Evolutionary conservation across 2,888 invertebrate genomes (phyloP), one percentile per base, ranked within the genome.

Genomic region (Caenorhabditis auriculariae): DNA sequence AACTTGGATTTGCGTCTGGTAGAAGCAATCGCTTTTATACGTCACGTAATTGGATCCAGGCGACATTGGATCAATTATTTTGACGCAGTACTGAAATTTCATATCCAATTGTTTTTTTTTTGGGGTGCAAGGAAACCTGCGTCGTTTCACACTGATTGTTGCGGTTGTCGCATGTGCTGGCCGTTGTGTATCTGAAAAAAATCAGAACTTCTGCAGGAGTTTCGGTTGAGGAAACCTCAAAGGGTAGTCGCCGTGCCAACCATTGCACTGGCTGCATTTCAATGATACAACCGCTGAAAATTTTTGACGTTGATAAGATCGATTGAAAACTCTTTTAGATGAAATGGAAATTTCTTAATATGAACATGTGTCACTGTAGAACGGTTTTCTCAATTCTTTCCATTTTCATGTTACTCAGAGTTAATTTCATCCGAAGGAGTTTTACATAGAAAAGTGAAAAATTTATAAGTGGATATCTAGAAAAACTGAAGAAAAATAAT

Each of bases 21-120:
- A 72, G 55, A 65, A 72, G 39, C 72, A 72, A 45, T 72, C 72
- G 27, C 65, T 63, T 47, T 72, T 72, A 44, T 54, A 72, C 0
- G 72, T 72, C 0, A 62, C 67, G 27, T 69, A 72, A 5, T 64
- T 50, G 0, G 58, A 45, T 29, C 66, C 67, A 1, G 72, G 72
- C 9, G 53, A 26, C 69, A 72, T 69, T 15, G 58, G 50, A 29
- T 72, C 72, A 19, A 72, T 54, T 28, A 72, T 72, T 64, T 72
- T 72, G 1, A 72, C 72, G 51, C 72, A 72, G 45, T 63, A 72
- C 69, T 72, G 46, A 48, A 61, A 48, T 21, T 41, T 41, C 12
- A n/a, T 21, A 41, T 17, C 12, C 42, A 41, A 41, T n/a, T 21
- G 12, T 41, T n/a, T 12, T n/a, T 41, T 9, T 12, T n/a, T 17